A percentile compares a stretch with the other conserved stretches of the same genome.
Evolutionary conservation across 2,888 invertebrate species (phyloP).

Genomic region (Chrysotoxum bicinctum): DNA sequence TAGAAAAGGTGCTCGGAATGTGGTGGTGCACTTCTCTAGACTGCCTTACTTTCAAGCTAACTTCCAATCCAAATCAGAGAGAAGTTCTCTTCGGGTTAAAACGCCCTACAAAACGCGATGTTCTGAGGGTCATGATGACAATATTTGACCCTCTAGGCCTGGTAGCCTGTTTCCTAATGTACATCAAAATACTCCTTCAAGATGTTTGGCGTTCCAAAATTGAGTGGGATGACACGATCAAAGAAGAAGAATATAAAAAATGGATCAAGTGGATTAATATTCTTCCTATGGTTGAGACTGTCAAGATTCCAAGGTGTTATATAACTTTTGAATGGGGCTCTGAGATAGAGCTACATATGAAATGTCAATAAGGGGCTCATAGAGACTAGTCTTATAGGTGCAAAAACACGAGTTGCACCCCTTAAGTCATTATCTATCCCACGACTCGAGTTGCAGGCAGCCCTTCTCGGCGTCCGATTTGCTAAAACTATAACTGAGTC

Average conservation of each 20-base stretch:
- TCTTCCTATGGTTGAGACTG: constrained; percentile 61
- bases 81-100: constrained; percentile 34
- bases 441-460: no score
- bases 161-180: constrained; percentile 61
- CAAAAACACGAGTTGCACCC: no score
- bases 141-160: constrained; percentile 59
- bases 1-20: not conserved
- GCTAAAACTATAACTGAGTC: constrained; percentile 14
- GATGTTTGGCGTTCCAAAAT: constrained; percentile 45
- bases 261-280: constrained; percentile 71
- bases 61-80: not conserved
- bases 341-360: not conserved
- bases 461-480: not conserved
- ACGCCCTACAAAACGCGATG: constrained; percentile 56
- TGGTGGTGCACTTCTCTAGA: constrained; percentile 24
- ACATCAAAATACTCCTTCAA: constrained; percentile 66
- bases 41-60: constrained; percentile 33
- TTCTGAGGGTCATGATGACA: constrained; percentile 53
- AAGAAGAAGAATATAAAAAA: constrained; percentile 18
- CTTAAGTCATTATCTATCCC: no score
- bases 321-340: not conserved
- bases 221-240: constrained; percentile 51
- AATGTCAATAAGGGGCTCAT: not conserved
- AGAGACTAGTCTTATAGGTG: no score
- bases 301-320: constrained; percentile 73